Evolutionary conservation across 2,113 vertebrate species (phyloP).

Genomic region (Pteronura brasiliensis): DNA sequence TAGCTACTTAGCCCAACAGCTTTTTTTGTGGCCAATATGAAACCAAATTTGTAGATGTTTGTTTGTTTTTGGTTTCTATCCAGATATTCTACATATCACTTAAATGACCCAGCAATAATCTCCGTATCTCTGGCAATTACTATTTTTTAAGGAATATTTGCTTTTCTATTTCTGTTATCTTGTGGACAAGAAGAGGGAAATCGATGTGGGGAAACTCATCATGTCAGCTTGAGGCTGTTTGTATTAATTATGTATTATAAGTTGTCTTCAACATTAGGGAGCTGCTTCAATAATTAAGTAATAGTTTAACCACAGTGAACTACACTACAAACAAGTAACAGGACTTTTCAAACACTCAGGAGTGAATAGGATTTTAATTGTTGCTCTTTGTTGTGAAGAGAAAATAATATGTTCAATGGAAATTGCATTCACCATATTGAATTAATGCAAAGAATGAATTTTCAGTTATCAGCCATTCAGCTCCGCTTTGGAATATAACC

Average conservation of each 20-base stretch:
- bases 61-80: not conserved
- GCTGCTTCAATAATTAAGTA: conserved; percentile 1
- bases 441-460: not conserved
- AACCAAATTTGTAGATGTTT: not conserved
- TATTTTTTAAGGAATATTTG: not conserved
- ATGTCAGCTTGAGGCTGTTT: not conserved
- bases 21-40: not conserved
- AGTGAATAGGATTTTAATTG: not conserved
- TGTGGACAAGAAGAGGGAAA: not conserved
- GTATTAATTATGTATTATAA: conserved; percentile 11
- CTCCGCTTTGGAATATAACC: not conserved
- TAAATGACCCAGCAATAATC: not conserved
- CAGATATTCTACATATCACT: not conserved
- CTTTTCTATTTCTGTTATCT: not conserved
- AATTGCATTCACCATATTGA: not conserved
- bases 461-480: not conserved
- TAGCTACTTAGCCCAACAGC: not conserved
- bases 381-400: not conserved
- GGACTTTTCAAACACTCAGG: not conserved
- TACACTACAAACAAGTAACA: not conserved
- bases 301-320: not conserved
- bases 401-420: not conserved
- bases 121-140: not conserved
- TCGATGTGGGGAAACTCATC: not conserved
- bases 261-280: not conserved